Percentiles rank a stretch among this genome's conserved stretches.
phyloP scores from a whole-genome alignment of 1,140 invertebrate genomes.

The Tetramorium alpestre region DNA sequence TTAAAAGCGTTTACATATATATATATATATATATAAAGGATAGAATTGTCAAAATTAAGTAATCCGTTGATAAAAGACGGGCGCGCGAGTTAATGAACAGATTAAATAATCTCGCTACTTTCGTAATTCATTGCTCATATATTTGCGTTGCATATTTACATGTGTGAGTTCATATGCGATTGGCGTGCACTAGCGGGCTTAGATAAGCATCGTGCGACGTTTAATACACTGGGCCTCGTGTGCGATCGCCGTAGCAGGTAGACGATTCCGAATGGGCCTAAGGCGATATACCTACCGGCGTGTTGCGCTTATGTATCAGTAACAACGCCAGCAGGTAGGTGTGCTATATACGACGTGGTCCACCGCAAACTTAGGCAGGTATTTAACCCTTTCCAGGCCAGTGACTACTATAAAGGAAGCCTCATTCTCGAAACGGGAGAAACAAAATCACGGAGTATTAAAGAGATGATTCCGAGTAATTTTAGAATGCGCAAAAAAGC shows the following conservation, averaged over 20 bases:
- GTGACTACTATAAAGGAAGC: neutral
- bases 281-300: slow-evolving; percentile 42
- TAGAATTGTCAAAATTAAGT: neutral
- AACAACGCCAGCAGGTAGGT: slow-evolving; percentile 43
- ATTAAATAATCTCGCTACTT: slow-evolving; percentile 39
- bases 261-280: slow-evolving; percentile 20
- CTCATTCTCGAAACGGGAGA: neutral
- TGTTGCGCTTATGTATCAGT: slow-evolving; percentile 30
- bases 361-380: slow-evolving; percentile 45
- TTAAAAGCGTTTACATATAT: neutral
- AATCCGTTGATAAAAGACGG: slow-evolving; percentile 1
- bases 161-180: neutral
- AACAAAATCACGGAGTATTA: neutral
- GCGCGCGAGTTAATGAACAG: neutral
- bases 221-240: slow-evolving; percentile 1
- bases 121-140: neutral
- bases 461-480: neutral
- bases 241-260: slow-evolving; percentile 41
- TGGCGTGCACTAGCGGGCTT: neutral
- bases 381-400: slow-evolving; percentile 34
- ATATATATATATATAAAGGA: neutral
- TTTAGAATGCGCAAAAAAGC: neutral
- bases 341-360: slow-evolving; percentile 28
- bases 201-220: slow-evolving; percentile 57
- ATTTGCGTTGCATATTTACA: neutral